phyloP scores from a whole-genome alignment of 1,140 invertebrate species.

The Rhopalosiphum padi region DNA sequence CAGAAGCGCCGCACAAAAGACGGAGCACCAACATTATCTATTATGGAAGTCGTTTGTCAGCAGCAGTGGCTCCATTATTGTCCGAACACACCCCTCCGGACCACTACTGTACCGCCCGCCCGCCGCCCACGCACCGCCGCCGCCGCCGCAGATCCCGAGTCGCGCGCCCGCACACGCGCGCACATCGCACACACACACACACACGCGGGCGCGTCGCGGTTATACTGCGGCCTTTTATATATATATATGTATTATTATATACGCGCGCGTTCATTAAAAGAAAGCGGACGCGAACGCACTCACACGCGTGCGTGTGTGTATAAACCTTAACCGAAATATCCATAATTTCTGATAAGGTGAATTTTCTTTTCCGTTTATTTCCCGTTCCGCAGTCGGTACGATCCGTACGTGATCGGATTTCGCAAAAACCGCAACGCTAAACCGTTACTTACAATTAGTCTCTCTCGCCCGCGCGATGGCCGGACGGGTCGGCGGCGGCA shows the following conservation, averaged over 20 bases:
- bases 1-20: conserved; percentile 35
- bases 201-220: background rate
- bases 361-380: conserved; percentile 34
- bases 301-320: background rate
- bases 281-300: background rate
- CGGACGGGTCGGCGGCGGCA: background rate
- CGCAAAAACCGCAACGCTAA: background rate
- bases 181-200: background rate
- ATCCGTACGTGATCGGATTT: conserved; percentile 39
- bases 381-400: background rate
- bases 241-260: too few relatives aligned
- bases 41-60: conserved; percentile 55
- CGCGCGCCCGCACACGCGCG: background rate
- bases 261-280: conserved; percentile 10
- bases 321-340: conserved; percentile 35
- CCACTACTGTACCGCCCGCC: too few relatives aligned
- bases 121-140: too few relatives aligned
- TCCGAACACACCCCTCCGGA: background rate
- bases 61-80: conserved; percentile 40
- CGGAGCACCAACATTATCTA: conserved; percentile 51
- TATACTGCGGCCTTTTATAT: background rate
- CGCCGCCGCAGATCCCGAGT: background rate
- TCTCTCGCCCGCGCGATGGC: background rate
- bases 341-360: conserved; percentile 45
- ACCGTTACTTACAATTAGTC: conserved; percentile 50